phyloP scores from a whole-genome alignment of 2,888 invertebrate genomes.

The Yponomeuta cagnagella region DNA sequence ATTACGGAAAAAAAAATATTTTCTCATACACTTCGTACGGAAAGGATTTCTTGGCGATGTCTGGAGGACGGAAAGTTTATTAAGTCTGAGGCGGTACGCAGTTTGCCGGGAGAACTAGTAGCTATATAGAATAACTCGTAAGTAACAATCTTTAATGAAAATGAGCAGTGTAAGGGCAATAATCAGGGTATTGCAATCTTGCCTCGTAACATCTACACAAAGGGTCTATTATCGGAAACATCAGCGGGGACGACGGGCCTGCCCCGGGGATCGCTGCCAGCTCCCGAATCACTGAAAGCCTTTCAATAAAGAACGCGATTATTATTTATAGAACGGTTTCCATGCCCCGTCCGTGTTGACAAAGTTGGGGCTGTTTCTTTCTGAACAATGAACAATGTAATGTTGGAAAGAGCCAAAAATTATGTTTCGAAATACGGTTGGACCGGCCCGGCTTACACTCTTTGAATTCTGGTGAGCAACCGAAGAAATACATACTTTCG shows the following conservation, averaged over 20 bases:
- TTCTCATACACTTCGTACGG: no score
- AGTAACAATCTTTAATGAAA: not conserved
- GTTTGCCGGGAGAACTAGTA: no score
- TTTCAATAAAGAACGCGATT: slow-evolving; percentile 29
- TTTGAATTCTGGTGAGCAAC: no score
- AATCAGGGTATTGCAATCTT: not conserved
- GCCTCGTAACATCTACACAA: not conserved
- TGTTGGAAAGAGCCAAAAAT: not conserved
- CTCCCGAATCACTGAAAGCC: slow-evolving; percentile 27
- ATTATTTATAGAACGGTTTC: slow-evolving; percentile 9
- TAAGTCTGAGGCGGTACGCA: no score
- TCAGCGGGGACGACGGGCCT: slow-evolving; percentile 1
- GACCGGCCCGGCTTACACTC: no score
- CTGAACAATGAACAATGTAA: not conserved
- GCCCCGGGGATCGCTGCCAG: slow-evolving; percentile 22
- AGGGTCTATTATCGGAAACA: slow-evolving; percentile 2
- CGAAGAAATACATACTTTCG: no score
- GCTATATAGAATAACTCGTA: no score
- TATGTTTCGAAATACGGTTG: not conserved
- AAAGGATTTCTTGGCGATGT: no score
- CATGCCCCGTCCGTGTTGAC: not conserved
- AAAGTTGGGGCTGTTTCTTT: not conserved
- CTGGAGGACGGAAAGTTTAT: no score
- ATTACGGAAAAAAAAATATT: no score
- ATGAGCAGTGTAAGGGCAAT: not conserved